Evolutionary conservation across 2,888 invertebrate species (phyloP), one percentile per base, ranked within the genome.

Genomic region (Noctua fimbriata): DNA sequence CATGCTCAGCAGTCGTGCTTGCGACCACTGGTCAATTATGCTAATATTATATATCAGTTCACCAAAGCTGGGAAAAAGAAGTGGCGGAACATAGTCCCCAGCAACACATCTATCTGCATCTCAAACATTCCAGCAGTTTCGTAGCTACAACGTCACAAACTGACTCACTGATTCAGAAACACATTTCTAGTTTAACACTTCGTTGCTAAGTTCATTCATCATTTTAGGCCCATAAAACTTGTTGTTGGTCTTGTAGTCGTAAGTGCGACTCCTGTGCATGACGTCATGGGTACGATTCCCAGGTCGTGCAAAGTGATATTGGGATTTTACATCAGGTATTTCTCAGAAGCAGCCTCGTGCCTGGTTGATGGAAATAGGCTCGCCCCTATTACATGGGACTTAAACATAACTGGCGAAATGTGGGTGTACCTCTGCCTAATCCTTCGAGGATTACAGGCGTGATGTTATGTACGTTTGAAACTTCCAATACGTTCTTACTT

Each of bases 101-200:
- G 14, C 60, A 66, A 41, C 41, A n/a, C 16, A 67, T n/a, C n/a
- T 14, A 41, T 41, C 6, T 14, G 24, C 66, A 66, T 66, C n/a
- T 6, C 47, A 74, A 58, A 16, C 1, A 58, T 36, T 36, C 14
- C 44, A 69, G 44, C n/a, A 73, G 52, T 74, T 74, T 28, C 7
- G 14, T 10, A 55, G 24, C 52, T 55, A n/a, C 14, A 16, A 55
- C 52, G 3, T 21, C 28, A 81, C 49, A 36, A 6, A 71, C 67
- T 73, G 67, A 73, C 74, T 79, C 67, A 73, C 16, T 80, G 80
- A 58, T 79, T 55, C 1, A 65, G 16, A 76, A 21, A 82, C 76
- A 49, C 32, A 58, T 58, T 69, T 66, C 16, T 24, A 58, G 28
- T 16, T 36, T 14, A 24, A 24, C 18, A 58, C 18, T 1, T n/a